Conservation (phyloP, 2,888 invertebrate species). For the Mesochorus sp. region DNA sequence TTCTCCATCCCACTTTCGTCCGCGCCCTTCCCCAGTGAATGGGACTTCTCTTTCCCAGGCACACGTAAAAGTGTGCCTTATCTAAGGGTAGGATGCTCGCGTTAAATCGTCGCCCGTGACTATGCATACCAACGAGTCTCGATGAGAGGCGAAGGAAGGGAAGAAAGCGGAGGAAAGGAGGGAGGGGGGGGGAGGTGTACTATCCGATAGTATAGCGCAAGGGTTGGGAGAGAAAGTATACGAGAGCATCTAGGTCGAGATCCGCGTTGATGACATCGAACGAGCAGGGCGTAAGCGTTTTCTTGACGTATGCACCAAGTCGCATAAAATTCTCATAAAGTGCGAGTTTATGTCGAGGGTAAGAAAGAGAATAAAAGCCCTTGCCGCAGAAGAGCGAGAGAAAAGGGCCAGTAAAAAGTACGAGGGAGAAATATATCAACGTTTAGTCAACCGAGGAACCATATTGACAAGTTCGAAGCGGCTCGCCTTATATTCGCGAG, state of each 20-base stretch:
- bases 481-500: background rate
- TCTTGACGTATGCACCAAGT: conserved; percentile 54
- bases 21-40: background rate
- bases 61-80: conserved; percentile 73
- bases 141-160: conserved; percentile 11
- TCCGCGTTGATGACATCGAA: conserved; percentile 42
- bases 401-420: background rate
- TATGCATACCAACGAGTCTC: conserved; percentile 74
- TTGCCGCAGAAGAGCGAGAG: background rate
- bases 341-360: conserved; percentile 22
- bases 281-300: conserved; percentile 49
- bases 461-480: conserved; percentile 25
- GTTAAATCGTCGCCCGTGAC: conserved; percentile 79
- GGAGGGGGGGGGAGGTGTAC: background rate
- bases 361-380: conserved; percentile 32
- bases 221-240: conserved; percentile 5
- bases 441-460: conserved; percentile 55
- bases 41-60: background rate
- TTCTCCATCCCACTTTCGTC: conserved; percentile 4
- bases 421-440: conserved; percentile 47
- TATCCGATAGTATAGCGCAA: conserved; percentile 13
- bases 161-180: background rate
- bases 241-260: conserved; percentile 40
- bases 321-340: conserved; percentile 59
- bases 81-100: conserved; percentile 71